These are phyloP conservation scores for Cephus pulcher DNA, from an alignment of 2,888 invertebrate species.

Conservation along the genomic window DNA sequence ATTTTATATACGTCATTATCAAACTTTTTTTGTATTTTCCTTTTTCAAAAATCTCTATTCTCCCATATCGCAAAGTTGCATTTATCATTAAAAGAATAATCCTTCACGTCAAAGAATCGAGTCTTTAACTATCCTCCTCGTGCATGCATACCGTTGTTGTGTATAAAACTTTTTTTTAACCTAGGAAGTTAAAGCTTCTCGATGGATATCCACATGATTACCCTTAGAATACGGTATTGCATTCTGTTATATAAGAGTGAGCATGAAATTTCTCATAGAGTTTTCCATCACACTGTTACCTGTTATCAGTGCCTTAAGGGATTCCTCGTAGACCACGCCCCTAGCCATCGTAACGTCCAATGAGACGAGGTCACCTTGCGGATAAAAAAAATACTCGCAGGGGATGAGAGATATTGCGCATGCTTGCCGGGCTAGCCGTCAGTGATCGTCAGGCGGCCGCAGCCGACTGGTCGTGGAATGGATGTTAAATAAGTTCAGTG, in stretches of 20 bases:
- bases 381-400: conserved; percentile 37
- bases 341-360: background rate
- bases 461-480: background rate
- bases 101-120: background rate
- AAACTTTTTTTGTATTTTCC: background rate
- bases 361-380: conserved; percentile 11
- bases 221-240: background rate
- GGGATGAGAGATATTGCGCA: conserved; percentile 43
- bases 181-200: background rate
- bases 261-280: background rate
- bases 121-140: background rate
- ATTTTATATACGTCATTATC: background rate
- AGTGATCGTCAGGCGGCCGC: conserved; percentile 44
- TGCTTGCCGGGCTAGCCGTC: conserved; percentile 41
- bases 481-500: background rate
- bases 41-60: background rate
- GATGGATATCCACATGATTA: background rate
- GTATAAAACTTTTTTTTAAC: background rate
- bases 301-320: background rate
- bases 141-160: background rate
- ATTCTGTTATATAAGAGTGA: background rate
- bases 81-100: background rate
- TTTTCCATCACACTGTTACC: background rate
- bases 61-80: background rate
- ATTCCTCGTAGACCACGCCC: background rate